Conservation (phyloP, 2,113 vertebrate genomes). For the Physeter macrocephalus region DNA sequence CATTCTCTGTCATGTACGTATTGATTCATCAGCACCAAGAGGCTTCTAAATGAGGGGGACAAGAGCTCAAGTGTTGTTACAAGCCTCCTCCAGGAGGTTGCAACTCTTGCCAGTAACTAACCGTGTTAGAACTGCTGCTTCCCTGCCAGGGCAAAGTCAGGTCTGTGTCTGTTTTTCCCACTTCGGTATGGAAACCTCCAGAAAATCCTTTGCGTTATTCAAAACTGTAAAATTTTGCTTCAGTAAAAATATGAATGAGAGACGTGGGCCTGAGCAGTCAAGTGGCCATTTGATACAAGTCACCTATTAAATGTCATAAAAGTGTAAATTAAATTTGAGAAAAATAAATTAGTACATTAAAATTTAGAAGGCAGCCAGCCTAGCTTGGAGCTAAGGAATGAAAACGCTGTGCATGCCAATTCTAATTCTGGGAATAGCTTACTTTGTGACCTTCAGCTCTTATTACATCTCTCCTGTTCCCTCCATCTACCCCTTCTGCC, state of each 20-base stretch:
- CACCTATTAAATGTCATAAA: slow-evolving; percentile 1
- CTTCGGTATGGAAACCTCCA: background rate
- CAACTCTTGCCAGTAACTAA: background rate
- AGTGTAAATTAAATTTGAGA: slow-evolving; percentile 27
- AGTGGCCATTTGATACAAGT: background rate
- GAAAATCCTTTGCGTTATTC: slow-evolving; percentile 3
- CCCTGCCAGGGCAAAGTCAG: background rate
- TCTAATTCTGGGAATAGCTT: background rate
- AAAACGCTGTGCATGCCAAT: background rate
- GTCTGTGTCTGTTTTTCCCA: background rate
- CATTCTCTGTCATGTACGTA: background rate
- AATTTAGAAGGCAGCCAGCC: background rate
- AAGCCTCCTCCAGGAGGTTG: background rate
- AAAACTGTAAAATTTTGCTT: background rate
- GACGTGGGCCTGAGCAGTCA: background rate
- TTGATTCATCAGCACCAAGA: slow-evolving; percentile 23
- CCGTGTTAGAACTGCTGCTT: background rate
- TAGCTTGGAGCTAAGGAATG: background rate
- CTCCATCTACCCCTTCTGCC: background rate
- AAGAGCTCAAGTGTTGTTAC: background rate
- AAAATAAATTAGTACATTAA: slow-evolving; percentile 36
- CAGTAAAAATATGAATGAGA: slow-evolving; percentile 17
- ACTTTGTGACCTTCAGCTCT: background rate
- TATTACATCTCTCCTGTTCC: background rate
- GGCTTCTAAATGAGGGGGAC: background rate